phyloP scores from a whole-genome alignment of 2,113 vertebrate genomes.

The Ageneiosus marmoratus region DNA sequence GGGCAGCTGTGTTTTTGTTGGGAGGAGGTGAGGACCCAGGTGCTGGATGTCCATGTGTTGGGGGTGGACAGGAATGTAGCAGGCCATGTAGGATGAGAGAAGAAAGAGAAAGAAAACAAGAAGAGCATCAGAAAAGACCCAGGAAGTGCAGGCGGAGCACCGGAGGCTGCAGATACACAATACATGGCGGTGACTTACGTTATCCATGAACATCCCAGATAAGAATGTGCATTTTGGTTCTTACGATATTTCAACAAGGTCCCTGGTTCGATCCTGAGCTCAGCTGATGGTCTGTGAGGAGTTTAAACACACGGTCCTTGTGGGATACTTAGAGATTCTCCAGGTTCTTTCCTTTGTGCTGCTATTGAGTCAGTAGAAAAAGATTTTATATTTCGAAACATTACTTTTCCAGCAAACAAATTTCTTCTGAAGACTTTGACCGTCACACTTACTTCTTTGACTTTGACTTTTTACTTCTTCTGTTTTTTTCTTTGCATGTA shows the following conservation, averaged over 20 bases:
- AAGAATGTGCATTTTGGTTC: not conserved
- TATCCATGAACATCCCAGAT: not conserved
- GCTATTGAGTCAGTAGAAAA: too few relatives aligned
- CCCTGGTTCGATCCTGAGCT: not conserved
- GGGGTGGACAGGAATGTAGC: slow-evolving; percentile 32
- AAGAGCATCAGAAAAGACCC: not conserved
- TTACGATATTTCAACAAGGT: not conserved
- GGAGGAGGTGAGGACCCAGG: slow-evolving; percentile 46
- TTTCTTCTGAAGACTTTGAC: too few relatives aligned
- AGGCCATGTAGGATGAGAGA: not conserved
- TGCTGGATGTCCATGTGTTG: slow-evolving; percentile 29
- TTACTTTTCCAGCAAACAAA: too few relatives aligned
- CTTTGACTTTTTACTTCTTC: too few relatives aligned
- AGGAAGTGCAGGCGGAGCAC: not conserved
- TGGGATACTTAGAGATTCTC: not conserved
- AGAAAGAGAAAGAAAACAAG: slow-evolving; percentile 13
- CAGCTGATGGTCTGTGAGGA: not conserved
- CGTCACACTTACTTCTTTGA: too few relatives aligned
- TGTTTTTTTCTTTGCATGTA: too few relatives aligned
- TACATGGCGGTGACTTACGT: not conserved
- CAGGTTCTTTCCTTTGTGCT: not conserved
- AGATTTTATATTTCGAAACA: too few relatives aligned
- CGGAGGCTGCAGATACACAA: not conserved
- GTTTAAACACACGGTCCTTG: not conserved
- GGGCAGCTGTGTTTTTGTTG: slow-evolving; percentile 48